Evolutionary conservation across 2,113 vertebrate species (phyloP).

Genomic region (Rhombomys opimus): DNA sequence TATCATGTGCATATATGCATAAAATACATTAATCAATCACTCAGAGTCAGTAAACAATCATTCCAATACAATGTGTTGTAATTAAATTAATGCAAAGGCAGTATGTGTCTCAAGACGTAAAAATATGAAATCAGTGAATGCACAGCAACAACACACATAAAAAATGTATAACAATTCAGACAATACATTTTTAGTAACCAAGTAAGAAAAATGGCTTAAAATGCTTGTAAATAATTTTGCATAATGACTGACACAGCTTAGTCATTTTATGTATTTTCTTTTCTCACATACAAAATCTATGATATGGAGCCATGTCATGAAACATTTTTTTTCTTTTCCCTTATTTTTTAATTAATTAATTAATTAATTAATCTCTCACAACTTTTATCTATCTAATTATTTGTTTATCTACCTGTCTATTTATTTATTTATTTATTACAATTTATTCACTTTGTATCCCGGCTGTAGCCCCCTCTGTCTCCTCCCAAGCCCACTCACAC

Average conservation of each 20-base stretch:
- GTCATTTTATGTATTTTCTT: background rate
- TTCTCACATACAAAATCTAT: conserved; percentile 18
- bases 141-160: background rate
- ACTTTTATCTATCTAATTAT: too few species aligned
- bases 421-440: too few species aligned
- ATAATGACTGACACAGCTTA: background rate
- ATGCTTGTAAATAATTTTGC: background rate
- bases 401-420: too few species aligned
- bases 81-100: background rate
- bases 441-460: too few species aligned
- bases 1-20: background rate
- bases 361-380: too few species aligned
- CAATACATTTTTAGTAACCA: background rate
- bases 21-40: background rate
- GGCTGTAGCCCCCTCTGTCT: too few species aligned
- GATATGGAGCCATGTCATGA: background rate
- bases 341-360: too few species aligned
- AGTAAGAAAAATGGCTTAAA: background rate
- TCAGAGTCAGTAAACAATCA: background rate
- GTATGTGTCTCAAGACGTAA: background rate
- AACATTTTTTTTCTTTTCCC: background rate
- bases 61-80: background rate
- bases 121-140: background rate
- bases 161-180: background rate
- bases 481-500: too few species aligned